Evolutionary conservation across 2,113 vertebrate genomes (phyloP).

Genomic region (Mobula hypostoma): DNA sequence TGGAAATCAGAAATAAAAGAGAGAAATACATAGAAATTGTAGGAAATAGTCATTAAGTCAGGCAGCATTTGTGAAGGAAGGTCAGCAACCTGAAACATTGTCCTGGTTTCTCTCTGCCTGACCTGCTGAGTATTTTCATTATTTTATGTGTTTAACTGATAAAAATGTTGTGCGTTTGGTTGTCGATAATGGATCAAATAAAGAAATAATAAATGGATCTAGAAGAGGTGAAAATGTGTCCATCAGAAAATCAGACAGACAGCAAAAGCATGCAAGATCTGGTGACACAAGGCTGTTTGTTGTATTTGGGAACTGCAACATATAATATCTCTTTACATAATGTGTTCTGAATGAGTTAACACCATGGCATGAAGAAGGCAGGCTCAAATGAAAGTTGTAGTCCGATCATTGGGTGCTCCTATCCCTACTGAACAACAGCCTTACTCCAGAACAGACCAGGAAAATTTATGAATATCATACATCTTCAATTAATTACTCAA

Average conservation of each 20-base stretch:
- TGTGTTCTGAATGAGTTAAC: neutral
- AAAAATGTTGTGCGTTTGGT: too few species aligned
- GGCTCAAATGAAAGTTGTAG: neutral
- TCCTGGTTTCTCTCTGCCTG: too few species aligned
- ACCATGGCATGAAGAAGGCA: neutral
- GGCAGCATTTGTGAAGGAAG: too few species aligned
- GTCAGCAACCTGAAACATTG: too few species aligned
- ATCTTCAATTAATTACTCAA: slow-evolving; percentile 32
- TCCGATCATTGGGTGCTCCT: neutral
- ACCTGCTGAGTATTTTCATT: too few species aligned
- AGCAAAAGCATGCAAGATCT: neutral
- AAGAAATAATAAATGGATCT: neutral
- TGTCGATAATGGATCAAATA: neutral
- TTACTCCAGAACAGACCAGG: neutral
- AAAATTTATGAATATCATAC: neutral
- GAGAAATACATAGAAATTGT: too few species aligned
- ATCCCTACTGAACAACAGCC: neutral
- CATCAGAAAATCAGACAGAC: neutral
- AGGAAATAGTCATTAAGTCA: too few species aligned
- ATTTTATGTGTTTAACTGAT: too few species aligned
- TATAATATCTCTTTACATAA: neutral
- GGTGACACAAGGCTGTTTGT: neutral
- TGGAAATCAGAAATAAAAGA: too few species aligned
- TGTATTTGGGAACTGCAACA: neutral
- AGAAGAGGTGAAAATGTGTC: neutral